Base-by-base conservation (phyloP, 2,797 vertebrate species). In the Gymnodraco acuticeps region DNA sequence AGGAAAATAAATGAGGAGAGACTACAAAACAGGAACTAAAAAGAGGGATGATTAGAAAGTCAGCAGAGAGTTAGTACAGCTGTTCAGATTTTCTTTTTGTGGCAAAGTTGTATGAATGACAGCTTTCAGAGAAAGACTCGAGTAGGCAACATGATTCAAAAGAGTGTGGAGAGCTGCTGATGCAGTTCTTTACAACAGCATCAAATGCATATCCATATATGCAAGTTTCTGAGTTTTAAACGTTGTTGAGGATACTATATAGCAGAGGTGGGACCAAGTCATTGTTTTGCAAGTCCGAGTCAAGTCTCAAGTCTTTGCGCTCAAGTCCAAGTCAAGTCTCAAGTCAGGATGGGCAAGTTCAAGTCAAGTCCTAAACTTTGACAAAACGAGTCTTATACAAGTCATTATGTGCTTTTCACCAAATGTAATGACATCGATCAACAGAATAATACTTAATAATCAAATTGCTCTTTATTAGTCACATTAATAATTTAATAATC, bases 31-130 rank as follows among this genome's bases (percentile, higher is more conserved):
- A 9, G 41, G 27, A 77, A 70, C 46, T 2, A 67, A 38, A 81
- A 70, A 48, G 27, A 77, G 46, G 16, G 47, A 51, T 70, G 60
- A 72, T 81, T 50, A 51, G 42, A 77, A 52, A 50, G 60, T 60
- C 62, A 69, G 53, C 33, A 56, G 58, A 65, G 68, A 75, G 65
- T 65, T 46, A 5, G 60, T 50, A 67, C 65, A 76, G 71, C 70
- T 52, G 64, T 67, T 77, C 52, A 53, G 12, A 64, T 72, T 54
- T 46, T 60, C 73, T 70, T 53, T 64, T 4, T 52, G 50, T 56
- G 38, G 46, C 63, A 15, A 50, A 58, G 19, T 9, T 38, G 50
- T 62, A 54, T 59, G 17, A 72, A 2, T 72, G 73, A 67, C 64
- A 79, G 38, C 54, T 64, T 82, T 74, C n/a, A 52, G 53, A 55